These are phyloP conservation scores for Chiloscyllium punctatum DNA, from an alignment of 2,797 vertebrate species.

Conservation along the genomic window DNA sequence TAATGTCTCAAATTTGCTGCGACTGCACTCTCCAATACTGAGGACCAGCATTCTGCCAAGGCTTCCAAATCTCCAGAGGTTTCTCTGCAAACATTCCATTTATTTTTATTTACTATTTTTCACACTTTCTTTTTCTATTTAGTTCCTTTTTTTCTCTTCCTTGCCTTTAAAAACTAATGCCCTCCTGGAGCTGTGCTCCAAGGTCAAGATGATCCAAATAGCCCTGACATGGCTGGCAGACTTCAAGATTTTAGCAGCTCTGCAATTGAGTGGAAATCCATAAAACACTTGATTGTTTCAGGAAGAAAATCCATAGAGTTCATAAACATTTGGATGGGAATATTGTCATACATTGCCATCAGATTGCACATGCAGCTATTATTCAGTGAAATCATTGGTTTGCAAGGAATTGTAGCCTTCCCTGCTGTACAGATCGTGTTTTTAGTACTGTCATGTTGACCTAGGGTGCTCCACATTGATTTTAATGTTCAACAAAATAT, in stretches of 20 bases:
- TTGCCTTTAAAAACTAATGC: background rate
- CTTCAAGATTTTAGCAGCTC: background rate
- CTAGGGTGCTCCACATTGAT: background rate
- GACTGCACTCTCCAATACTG: background rate
- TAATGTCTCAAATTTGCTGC: background rate
- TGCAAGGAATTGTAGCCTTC: background rate
- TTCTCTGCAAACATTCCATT: background rate
- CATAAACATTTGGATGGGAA: background rate
- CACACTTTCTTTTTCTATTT: background rate
- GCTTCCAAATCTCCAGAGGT: constrained; percentile 14
- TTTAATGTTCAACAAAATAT: constrained; percentile 14
- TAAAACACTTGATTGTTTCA: background rate
- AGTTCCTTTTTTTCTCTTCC: background rate
- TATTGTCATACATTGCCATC: background rate
- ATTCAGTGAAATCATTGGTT: constrained; percentile 19
- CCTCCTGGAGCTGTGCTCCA: background rate
- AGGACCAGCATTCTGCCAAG: background rate
- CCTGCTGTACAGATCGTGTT: background rate
- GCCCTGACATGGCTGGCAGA: background rate
- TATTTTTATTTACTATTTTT: background rate
- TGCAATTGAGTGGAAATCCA: constrained; percentile 1
- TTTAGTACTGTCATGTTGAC: background rate
- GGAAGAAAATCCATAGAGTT: background rate
- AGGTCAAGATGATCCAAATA: constrained; percentile 3
- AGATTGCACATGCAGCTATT: background rate